Base-by-base conservation (phyloP, 2,113 vertebrate genomes). In the Leptodactylus fuscus region DNA sequence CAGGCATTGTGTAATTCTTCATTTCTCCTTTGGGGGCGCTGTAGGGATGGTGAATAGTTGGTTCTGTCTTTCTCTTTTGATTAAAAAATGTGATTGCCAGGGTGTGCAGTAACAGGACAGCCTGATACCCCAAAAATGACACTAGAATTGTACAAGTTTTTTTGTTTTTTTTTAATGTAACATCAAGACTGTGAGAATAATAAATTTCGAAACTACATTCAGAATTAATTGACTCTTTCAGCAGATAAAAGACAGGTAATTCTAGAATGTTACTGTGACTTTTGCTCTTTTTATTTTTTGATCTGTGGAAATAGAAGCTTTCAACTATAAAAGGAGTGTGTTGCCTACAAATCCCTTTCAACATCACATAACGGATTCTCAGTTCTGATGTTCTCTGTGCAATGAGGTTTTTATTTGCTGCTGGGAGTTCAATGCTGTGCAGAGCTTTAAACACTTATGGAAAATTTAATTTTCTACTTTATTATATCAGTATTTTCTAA, bases 311-410 rank as follows among this genome's bases (percentile, higher is more conserved):
- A 49, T 20, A 7, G 27, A 77, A 77, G 48, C 73, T 51, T 76
- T 76, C 27, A 77, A 34, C 46, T 53, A 51, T 34, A 32, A 51
- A 77, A 77, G 74, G 74, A 32, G 41, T 53, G 15, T 34, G 48
- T 34, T 49, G 48, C 46, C 74, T 32, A 76, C 41, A 15, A 76
- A 49, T 32, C 8, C 18, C 73, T 77, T 77, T 77, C 16, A 77
- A 53, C 74, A 34, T 76, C 74, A 76, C 74, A 53, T 32, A 49
- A 16, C 16, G 0, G 27, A 12, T 20, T 16, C 2, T 32, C 29
- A 53, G 16, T 51, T 77, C 48, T 77, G 74, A 77, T 77, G 48
- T 77, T 77, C 48, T 77, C 29, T 10, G 27, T 48, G 44, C 27
- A 46, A 75, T 7, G 16, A 48, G 32, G 65, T 69, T 60, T 65